Evolutionary conservation across 2,888 invertebrate species (phyloP).

Genomic region (Drosophila flavopinicola): DNA sequence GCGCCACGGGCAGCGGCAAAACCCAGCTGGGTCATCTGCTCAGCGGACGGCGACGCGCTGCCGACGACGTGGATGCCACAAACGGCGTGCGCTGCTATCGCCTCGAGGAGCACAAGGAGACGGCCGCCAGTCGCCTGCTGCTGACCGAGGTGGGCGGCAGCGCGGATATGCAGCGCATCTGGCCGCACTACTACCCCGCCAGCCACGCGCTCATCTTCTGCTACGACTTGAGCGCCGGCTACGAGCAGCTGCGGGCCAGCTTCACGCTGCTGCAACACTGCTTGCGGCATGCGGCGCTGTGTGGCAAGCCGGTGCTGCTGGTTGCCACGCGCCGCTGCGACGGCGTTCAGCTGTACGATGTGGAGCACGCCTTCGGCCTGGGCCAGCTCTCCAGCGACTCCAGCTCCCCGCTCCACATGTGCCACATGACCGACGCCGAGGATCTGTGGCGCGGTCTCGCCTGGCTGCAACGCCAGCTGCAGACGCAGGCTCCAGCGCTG

Average conservation of each 20-base stretch:
- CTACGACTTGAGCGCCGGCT: conserved; percentile 73
- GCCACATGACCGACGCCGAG: conserved; percentile 44
- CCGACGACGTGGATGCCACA: conserved; percentile 68
- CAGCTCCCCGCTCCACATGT: conserved; percentile 63
- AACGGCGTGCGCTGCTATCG: conserved; percentile 80
- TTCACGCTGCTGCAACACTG: conserved; percentile 68
- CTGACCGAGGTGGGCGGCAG: conserved; percentile 83
- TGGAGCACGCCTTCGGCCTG: conserved; percentile 78
- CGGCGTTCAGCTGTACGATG: conserved; percentile 80
- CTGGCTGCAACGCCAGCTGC: conserved; percentile 66
- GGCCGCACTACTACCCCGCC: conserved; percentile 80
- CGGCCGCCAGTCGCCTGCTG: conserved; percentile 37
- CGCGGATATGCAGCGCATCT: conserved; percentile 81
- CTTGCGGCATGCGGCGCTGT: conserved; percentile 67
- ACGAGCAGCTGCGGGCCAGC: conserved; percentile 52
- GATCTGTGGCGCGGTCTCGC: conserved; percentile 34
- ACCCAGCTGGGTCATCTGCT: conserved; percentile 81
- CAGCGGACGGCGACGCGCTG: conserved; percentile 54
- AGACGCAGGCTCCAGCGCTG: conserved; percentile 50
- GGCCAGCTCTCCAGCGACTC: conserved; percentile 70
- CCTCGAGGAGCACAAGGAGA: background rate
- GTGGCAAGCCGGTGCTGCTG: conserved; percentile 80
- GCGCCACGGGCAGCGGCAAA: conserved; percentile 79
- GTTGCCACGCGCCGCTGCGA: conserved; percentile 75
- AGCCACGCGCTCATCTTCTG: conserved; percentile 75